A percentile compares a stretch with the other conserved stretches of the same genome.
Evolutionary conservation across 2,113 vertebrate genomes (phyloP).

Genomic region (Lagopus leucura): DNA sequence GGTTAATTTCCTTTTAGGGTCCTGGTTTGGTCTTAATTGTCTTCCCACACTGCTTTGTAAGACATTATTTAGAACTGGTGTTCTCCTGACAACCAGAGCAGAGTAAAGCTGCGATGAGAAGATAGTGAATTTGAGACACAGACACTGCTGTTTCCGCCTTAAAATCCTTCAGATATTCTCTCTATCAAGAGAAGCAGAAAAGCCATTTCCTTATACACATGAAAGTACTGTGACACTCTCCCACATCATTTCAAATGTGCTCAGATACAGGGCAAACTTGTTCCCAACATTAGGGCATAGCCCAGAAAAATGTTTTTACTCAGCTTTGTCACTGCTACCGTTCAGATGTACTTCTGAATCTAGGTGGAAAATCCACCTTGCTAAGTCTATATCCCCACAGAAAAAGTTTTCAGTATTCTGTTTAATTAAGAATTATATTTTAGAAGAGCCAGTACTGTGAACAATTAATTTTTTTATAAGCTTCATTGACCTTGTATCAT

Average conservation of each 20-base stretch:
- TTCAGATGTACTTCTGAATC: not conserved
- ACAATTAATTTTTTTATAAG: not conserved
- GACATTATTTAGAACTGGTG: not conserved
- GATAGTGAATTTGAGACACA: not conserved
- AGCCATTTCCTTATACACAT: not conserved
- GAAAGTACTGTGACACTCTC: not conserved
- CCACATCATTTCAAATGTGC: not conserved
- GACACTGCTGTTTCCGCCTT: not conserved
- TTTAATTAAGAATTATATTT: not conserved
- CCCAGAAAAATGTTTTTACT: not conserved
- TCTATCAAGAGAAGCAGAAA: not conserved
- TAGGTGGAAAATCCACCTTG: not conserved
- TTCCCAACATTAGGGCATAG: not conserved
- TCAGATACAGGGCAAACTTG: not conserved
- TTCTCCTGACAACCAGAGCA: not conserved
- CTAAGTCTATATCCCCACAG: not conserved
- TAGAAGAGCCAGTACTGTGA: not conserved
- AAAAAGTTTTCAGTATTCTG: not conserved
- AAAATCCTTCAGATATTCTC: not conserved
- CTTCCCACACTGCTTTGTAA: not conserved
- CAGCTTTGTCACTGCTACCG: not conserved
- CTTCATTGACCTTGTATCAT: not conserved
- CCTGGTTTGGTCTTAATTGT: not conserved
- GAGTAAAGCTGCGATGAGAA: not conserved
- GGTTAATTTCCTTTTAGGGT: not conserved